Evolutionary conservation across 2,888 invertebrate genomes (phyloP).

Genomic region (Branchellion lobata): DNA sequence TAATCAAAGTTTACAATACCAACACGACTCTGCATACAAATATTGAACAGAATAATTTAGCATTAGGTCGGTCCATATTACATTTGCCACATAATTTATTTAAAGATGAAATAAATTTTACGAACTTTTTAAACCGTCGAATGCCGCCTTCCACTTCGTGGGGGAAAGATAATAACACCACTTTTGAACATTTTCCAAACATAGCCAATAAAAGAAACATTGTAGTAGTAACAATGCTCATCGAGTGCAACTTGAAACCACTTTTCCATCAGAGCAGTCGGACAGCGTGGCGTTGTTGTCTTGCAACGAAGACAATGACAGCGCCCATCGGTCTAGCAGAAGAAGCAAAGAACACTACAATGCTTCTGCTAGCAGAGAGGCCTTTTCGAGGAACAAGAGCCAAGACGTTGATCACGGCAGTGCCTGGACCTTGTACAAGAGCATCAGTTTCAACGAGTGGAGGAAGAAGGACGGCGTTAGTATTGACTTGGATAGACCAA

Average conservation of each 20-base stretch:
- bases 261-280: constrained; percentile 48
- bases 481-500: constrained; percentile 53
- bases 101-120: neutral
- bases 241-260: neutral
- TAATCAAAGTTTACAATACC: no score
- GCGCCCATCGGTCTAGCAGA: neutral
- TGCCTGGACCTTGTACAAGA: constrained; percentile 54
- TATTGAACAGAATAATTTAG: no score
- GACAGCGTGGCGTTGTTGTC: constrained; percentile 55
- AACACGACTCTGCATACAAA: no score
- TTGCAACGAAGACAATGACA: constrained; percentile 20
- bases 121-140: neutral
- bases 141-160: no score
- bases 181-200: no score
- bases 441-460: constrained; percentile 52
- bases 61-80: no score
- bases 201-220: no score
- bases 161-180: no score
- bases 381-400: neutral
- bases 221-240: no score
- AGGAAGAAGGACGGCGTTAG: constrained; percentile 57
- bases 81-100: neutral
- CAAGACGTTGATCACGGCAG: constrained; percentile 46
- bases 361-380: neutral
- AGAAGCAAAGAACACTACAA: neutral